Conservation (phyloP, 2,888 invertebrate species). For the Campoplex capitator region DNA sequence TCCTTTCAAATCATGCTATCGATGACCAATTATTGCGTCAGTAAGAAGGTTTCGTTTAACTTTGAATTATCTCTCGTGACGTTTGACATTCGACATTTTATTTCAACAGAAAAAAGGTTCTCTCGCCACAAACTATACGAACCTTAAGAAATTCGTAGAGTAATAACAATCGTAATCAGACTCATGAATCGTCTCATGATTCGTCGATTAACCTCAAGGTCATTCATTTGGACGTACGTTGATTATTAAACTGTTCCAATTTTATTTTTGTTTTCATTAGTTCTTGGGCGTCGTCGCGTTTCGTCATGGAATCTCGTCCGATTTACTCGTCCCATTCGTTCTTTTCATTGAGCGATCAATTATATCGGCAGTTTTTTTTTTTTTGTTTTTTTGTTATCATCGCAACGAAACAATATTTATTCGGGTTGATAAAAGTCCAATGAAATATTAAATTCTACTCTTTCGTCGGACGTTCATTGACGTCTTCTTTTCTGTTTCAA, state of each 20-base stretch:
- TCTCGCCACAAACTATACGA: conserved; percentile 5
- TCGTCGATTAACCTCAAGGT: conserved; percentile 49
- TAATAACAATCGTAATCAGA: background rate
- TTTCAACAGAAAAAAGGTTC: conserved; percentile 3
- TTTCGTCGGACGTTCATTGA: background rate
- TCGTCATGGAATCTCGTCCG: conserved; percentile 15
- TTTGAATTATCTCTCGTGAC: conserved; percentile 3
- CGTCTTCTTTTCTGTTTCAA: background rate
- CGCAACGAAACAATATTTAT: conserved; percentile 1
- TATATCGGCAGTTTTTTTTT: too few species aligned
- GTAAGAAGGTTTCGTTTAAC: background rate
- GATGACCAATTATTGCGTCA: conserved; percentile 2
- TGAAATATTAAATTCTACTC: background rate
- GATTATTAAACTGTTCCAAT: conserved; percentile 31
- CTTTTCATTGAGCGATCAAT: conserved; percentile 22
- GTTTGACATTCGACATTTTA: background rate
- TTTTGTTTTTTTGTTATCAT: background rate
- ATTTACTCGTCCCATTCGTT: conserved; percentile 2
- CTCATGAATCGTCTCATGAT: conserved; percentile 9
- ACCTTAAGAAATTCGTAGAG: background rate
- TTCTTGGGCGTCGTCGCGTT: conserved; percentile 3
- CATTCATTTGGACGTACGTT: conserved; percentile 3
- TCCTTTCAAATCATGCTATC: background rate
- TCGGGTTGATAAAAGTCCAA: conserved; percentile 9
- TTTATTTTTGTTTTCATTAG: conserved; percentile 24